Evolutionary conservation across 2,888 invertebrate genomes (phyloP).

Genomic region (Leucophora obtusa): DNA sequence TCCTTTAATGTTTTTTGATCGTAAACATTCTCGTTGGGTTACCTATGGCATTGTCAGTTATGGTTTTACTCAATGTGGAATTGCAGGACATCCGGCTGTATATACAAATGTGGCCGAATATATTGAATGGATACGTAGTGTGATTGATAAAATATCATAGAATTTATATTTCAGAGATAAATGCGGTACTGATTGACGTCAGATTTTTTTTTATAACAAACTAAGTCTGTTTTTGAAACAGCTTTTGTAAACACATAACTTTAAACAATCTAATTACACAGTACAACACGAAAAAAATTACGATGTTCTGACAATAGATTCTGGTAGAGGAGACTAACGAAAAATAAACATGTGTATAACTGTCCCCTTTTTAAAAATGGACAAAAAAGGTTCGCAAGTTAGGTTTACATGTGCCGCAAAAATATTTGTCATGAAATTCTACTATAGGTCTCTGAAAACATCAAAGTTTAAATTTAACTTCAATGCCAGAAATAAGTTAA

Average conservation of each 20-base stretch:
- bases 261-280: too few species aligned
- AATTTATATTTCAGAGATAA: background rate
- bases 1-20: conserved; percentile 83
- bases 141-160: conserved; percentile 52
- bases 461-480: too few species aligned
- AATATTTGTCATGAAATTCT: too few species aligned
- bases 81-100: conserved; percentile 84
- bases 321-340: too few species aligned
- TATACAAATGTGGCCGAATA: conserved; percentile 83
- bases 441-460: too few species aligned
- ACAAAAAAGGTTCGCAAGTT: too few species aligned
- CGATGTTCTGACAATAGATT: too few species aligned
- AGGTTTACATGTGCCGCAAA: too few species aligned
- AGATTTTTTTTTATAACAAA: conserved; percentile 58
- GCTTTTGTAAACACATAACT: background rate
- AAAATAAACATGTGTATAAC: too few species aligned
- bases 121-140: conserved; percentile 81
- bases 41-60: conserved; percentile 84
- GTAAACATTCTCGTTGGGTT: conserved; percentile 80
- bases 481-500: too few species aligned
- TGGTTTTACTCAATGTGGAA: conserved; percentile 83
- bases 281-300: too few species aligned
- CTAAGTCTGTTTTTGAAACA: background rate
- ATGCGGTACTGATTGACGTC: conserved; percentile 57
- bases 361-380: too few species aligned